Evolutionary conservation across 1,140 invertebrate species (phyloP).

Genomic region (Harlomillsia oculata): DNA sequence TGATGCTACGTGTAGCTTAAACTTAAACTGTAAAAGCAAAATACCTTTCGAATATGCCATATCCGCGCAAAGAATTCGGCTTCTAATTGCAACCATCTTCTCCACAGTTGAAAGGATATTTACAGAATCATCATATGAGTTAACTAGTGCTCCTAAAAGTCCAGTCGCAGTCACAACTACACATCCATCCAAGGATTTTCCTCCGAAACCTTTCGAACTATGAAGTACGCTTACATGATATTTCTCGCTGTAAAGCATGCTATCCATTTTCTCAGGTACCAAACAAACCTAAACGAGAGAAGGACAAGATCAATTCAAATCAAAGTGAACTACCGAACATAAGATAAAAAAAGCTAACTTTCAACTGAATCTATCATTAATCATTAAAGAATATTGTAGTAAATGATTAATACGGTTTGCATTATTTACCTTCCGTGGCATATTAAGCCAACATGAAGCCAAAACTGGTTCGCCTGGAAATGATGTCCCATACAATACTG

Average conservation of each 20-base stretch:
- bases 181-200: conserved; percentile 67
- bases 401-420: background rate
- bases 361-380: background rate
- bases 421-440: conserved; percentile 26
- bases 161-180: conserved; percentile 73
- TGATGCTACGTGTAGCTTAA: too few relatives aligned
- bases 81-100: conserved; percentile 30
- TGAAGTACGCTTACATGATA: conserved; percentile 62
- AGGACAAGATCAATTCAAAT: background rate
- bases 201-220: conserved; percentile 76
- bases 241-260: conserved; percentile 68
- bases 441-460: conserved; percentile 25
- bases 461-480: conserved; percentile 70
- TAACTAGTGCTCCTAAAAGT: conserved; percentile 59
- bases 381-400: background rate
- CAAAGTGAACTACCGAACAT: conserved; percentile 30
- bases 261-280: conserved; percentile 69
- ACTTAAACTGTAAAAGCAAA: background rate
- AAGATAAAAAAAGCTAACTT: background rate
- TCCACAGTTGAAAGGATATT: conserved; percentile 18
- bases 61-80: conserved; percentile 23
- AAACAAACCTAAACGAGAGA: conserved; percentile 44
- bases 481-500: conserved; percentile 37
- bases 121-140: conserved; percentile 12
- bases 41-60: conserved; percentile 32